These are phyloP conservation scores for Sander vitreus DNA, from an alignment of 2,113 vertebrate genomes.

Conservation along the genomic window DNA sequence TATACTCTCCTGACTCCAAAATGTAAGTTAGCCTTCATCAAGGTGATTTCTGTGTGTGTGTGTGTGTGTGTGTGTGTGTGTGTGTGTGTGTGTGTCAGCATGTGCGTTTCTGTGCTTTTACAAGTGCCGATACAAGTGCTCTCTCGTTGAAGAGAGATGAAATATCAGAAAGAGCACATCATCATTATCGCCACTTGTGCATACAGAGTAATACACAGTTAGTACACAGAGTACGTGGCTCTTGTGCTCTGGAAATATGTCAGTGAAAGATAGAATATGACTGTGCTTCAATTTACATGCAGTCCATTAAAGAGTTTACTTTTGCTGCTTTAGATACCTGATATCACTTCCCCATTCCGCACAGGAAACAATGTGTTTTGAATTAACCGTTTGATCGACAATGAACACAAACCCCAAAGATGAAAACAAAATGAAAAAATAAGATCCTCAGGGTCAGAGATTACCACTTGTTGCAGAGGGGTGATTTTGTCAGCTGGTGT, in stretches of 20 bases:
- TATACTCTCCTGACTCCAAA: conserved; percentile 1
- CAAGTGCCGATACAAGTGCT: conserved; percentile 23
- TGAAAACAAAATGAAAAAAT: no score
- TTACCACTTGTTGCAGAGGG: neutral
- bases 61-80: conserved; percentile 6
- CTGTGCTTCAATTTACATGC: neutral
- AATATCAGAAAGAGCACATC: conserved; percentile 21
- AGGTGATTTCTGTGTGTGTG: conserved; percentile 30
- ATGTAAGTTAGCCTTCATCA: conserved; percentile 13
- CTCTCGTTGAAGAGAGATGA: conserved; percentile 6
- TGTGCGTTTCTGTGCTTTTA: neutral
- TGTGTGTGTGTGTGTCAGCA: neutral
- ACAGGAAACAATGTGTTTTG: conserved; percentile 41
- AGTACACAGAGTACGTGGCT: neutral
- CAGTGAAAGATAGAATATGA: neutral
- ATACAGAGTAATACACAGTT: neutral
- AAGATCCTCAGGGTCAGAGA: neutral
- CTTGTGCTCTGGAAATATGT: neutral
- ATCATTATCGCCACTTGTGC: neutral
- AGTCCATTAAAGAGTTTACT: neutral
- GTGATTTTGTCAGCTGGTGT: conserved; percentile 11
- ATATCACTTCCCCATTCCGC: neutral
- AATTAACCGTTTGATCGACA: neutral
- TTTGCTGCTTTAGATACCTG: conserved; percentile 6
- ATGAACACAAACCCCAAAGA: no score